Base-by-base conservation (phyloP, 2,797 vertebrate species). In the Zonotrichia albicollis region DNA sequence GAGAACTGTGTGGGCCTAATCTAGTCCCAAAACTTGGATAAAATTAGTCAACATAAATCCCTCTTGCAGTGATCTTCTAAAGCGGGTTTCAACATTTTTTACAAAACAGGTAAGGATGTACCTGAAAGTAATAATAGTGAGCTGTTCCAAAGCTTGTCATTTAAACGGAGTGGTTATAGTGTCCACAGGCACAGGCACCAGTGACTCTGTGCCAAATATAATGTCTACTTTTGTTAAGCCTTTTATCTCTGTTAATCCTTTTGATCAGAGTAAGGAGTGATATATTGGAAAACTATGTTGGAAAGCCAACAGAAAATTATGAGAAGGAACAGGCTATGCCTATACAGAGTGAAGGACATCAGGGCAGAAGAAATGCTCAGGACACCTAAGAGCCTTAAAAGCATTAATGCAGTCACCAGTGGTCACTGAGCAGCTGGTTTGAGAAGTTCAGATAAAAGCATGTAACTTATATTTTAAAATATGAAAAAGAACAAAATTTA, bases 241-340 rank as follows among this genome's bases (percentile, higher is more conserved):
- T 88, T 96, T 89, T 88, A 95, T 50, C 65, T 87, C 42, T 64
- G 10, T 32, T 95, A 87, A 95, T 90, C 84, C 84, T 90, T 95
- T 90, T 4, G 4, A 71, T 84, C 74, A 85, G 57, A 74, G 65
- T 65, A 68, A 89, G 34, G 61, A 94, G 40, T 8, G 27, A 29
- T 73, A 71, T 26, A 71, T 9, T 71, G 32, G 64, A 84, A 92
- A 92, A 76, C 38, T 84, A 70, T 89, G 16, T 30, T 81, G 48
- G 60, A 88, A 93, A 94, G 71, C 66, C 87, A 81, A 72, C 61
- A 83, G 57, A 89, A 84, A 94, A 81, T 43, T 9, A 55, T 72
- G 67, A 85, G 87, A 92, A 87, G 34, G 57, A 92, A 38, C 34
- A 78, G 46, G 45, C 68, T 78, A 45, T 87, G 58, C 11, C 54